These are phyloP conservation scores for Ochotona princeps DNA, from an alignment of 2,113 vertebrate genomes.

Conservation along the genomic window DNA sequence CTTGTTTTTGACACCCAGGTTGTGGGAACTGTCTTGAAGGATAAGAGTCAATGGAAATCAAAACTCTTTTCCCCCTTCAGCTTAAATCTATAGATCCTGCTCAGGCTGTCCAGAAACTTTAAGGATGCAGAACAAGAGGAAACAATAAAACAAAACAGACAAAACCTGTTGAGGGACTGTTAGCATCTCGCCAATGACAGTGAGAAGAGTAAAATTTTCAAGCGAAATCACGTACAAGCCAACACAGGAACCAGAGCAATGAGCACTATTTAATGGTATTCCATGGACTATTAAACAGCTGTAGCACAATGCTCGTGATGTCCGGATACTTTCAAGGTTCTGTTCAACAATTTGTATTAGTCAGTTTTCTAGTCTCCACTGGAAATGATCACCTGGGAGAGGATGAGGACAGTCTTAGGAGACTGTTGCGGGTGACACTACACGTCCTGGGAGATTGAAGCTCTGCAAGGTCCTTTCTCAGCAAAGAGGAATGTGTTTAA, in stretches of 20 bases:
- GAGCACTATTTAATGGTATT: neutral
- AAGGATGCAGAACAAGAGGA: neutral
- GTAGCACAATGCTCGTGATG: neutral
- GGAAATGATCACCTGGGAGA: neutral
- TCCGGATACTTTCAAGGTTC: neutral
- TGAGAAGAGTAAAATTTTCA: constrained; percentile 26
- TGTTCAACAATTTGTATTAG: neutral
- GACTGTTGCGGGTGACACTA: neutral
- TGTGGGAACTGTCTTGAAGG: neutral
- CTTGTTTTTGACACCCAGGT: neutral
- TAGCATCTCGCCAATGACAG: constrained; percentile 28
- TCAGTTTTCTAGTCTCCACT: neutral
- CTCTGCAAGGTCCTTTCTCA: neutral
- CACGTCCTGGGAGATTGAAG: neutral
- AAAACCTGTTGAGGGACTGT: neutral
- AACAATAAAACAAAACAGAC: neutral
- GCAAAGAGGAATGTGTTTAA: neutral
- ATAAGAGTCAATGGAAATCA: constrained; percentile 1
- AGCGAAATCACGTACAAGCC: neutral
- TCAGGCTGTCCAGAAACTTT: neutral
- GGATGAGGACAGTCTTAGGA: neutral
- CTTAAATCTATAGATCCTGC: neutral
- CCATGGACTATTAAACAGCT: neutral
- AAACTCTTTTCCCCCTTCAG: too few relatives aligned
- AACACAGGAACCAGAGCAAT: constrained; percentile 34